Evolutionary conservation across 2,797 vertebrate genomes (phyloP), one percentile per base, ranked within the genome.

Genomic region (Bufotes viridis): DNA sequence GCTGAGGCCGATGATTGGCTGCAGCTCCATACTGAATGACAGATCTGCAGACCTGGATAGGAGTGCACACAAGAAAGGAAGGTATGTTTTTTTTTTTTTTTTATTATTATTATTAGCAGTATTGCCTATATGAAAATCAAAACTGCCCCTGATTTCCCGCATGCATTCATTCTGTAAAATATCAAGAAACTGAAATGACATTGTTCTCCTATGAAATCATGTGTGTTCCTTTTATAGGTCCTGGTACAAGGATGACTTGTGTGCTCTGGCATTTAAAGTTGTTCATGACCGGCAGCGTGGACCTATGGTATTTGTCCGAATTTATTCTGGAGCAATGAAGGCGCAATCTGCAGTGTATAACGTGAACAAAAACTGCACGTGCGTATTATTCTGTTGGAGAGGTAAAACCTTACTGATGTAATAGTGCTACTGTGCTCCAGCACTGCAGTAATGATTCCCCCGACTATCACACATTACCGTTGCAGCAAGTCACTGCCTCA

Each of bases 191-290:
- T n/a, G 15, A 78, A 55, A 6, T n/a, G 22, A 11, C 22, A 1
- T n/a, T 4, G 0, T 24, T 5, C 24, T 34, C 14, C 0, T 29
- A 24, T 14, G n/a, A n/a, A 53, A 70, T n/a, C 57, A 26, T 53
- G n/a, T 61, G 18, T 78, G 18, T 70, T 87, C 76, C 24, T 74
- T 74, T 78, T 92, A 17, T 91, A 99, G 98, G 81, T 95, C 94
- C 0, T 98, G 97, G 96, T 98, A 99, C 92, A 93, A 96, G 78
- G 96, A 94, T n/a, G 97, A 99, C 85, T 88, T 99, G 55, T 99
- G 98, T 90, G 98, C 98, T 4, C 89, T 99, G 91, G 98, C 98
- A 0, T 99, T 99, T 93, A 99, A 99, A 94, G 98, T 99, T 90
- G 92, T 98, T 61, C 97, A 99, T 18, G 96, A 99, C 93, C 98